phyloP scores from a whole-genome alignment of 1,140 invertebrate species.

The Drosophila asahinai region DNA sequence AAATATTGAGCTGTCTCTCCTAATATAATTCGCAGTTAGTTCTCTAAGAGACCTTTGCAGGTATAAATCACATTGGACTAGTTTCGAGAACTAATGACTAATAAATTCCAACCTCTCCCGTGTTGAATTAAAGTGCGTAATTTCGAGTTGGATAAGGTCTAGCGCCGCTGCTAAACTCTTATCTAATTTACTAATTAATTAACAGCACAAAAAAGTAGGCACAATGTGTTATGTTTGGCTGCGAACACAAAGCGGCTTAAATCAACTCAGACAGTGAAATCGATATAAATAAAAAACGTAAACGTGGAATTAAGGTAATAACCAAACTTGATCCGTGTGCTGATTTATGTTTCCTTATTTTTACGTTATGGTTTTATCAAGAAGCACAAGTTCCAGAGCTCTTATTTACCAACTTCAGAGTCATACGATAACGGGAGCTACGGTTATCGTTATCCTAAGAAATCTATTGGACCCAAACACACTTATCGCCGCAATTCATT shows the following conservation, averaged over 20 bases:
- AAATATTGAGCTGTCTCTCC: not conserved
- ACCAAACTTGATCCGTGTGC: no score
- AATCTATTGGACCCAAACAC: constrained; percentile 9
- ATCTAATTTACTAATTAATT: constrained; percentile 16
- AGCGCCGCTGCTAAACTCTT: constrained; percentile 1
- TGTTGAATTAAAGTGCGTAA: constrained; percentile 6
- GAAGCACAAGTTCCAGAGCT: not conserved
- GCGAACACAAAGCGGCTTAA: no score
- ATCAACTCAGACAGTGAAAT: no score
- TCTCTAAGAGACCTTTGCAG: not conserved
- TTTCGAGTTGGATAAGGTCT: not conserved
- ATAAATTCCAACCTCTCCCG: no score
- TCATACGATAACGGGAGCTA: not conserved
- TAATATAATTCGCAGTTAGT: not conserved
- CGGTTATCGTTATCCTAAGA: constrained; percentile 4
- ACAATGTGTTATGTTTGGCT: not conserved
- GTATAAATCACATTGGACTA: no score
- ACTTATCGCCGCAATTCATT: constrained; percentile 24
- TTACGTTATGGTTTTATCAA: constrained; percentile 3
- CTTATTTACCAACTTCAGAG: no score
- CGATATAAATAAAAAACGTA: no score
- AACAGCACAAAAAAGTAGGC: not conserved
- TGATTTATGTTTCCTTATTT: not conserved
- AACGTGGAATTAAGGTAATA: no score
- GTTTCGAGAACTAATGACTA: no score